A percentile compares a stretch with the other conserved stretches of the same genome.
These are phyloP conservation scores for Esox niger DNA, from an alignment of 2,113 vertebrate genomes.

Conservation along the genomic window DNA sequence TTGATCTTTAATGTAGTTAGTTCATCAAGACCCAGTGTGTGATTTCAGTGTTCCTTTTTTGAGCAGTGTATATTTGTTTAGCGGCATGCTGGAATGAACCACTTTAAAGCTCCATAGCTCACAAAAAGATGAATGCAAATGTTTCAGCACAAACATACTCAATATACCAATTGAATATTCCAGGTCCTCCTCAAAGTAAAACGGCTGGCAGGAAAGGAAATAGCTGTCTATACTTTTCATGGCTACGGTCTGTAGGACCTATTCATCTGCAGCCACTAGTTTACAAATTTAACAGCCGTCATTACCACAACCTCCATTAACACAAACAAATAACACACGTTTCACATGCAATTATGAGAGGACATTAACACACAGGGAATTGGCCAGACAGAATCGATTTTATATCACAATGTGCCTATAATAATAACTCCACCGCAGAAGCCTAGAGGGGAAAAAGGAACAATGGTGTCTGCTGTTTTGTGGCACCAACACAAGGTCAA, in stretches of 20 bases:
- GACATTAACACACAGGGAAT: slow-evolving; percentile 5
- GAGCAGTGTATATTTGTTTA: too few relatives aligned
- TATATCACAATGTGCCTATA: slow-evolving; percentile 63
- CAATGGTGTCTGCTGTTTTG: slow-evolving; percentile 39
- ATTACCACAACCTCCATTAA: slow-evolving; percentile 3
- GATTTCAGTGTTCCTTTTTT: too few relatives aligned
- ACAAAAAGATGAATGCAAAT: not conserved
- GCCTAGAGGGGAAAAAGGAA: slow-evolving; percentile 24
- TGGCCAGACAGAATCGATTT: slow-evolving; percentile 39
- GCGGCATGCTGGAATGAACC: not conserved
- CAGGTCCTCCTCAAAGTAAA: not conserved
- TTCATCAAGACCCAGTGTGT: too few relatives aligned
- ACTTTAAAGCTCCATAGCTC: not conserved
- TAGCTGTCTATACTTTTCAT: slow-evolving; percentile 5
- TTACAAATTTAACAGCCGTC: slow-evolving; percentile 5
- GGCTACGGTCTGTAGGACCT: not conserved
- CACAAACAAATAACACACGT: slow-evolving; percentile 21
- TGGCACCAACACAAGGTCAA: slow-evolving; percentile 52
- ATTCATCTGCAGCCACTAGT: slow-evolving; percentile 16
- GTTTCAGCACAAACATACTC: slow-evolving; percentile 1
- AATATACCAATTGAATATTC: slow-evolving; percentile 15
- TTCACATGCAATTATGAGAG: slow-evolving; percentile 42
- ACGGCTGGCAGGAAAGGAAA: not conserved
- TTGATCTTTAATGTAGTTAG: too few relatives aligned
- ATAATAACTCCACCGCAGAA: slow-evolving; percentile 52